These are phyloP conservation scores for Etia nguti DNA, from an alignment of 2,113 vertebrate species.

Conservation along the genomic window DNA sequence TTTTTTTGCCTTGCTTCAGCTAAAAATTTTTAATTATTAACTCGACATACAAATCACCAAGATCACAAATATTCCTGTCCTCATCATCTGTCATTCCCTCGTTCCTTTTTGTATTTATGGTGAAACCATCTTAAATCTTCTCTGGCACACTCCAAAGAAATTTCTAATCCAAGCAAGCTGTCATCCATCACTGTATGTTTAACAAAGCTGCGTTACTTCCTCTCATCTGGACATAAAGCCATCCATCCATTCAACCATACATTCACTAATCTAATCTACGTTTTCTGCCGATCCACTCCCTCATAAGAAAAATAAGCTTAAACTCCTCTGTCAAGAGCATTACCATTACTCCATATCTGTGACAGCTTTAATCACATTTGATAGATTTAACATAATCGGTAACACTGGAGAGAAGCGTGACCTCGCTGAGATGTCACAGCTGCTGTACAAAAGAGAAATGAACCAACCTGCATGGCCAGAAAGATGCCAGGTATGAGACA, in stretches of 20 bases:
- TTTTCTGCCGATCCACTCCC: background rate
- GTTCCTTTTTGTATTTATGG: background rate
- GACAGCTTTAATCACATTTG: background rate
- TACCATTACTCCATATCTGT: background rate
- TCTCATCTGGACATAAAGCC: background rate
- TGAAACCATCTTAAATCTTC: background rate
- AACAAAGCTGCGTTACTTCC: background rate
- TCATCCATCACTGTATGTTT: background rate
- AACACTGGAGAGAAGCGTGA: background rate
- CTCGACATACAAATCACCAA: background rate
- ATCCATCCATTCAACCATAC: background rate
- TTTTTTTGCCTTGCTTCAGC: background rate
- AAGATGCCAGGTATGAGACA: background rate
- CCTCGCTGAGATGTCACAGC: background rate
- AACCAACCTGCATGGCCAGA: background rate
- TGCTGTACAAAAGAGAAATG: background rate
- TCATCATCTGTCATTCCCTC: background rate
- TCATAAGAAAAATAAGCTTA: background rate
- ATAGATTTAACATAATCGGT: background rate
- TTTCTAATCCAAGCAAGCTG: background rate
- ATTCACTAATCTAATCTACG: background rate
- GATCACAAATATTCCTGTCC: background rate
- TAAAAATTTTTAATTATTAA: background rate
- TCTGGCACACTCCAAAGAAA: background rate
- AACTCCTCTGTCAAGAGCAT: background rate